Conservation (phyloP, 30 jellyfish, hydroid and myxozoan species). For the Cassiopea xamachana region DNA sequence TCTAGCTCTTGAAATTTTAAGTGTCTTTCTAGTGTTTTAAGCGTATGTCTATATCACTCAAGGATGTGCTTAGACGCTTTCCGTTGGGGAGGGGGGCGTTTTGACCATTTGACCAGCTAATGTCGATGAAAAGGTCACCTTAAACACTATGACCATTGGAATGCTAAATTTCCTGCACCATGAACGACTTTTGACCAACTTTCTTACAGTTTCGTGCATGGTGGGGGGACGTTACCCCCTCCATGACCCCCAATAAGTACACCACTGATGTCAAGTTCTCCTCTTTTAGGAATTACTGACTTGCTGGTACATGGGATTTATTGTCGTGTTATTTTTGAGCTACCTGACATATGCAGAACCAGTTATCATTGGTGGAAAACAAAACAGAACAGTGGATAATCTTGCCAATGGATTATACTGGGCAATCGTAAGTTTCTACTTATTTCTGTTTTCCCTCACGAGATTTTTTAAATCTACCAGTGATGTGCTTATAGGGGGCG, state of each 20-base stretch:
- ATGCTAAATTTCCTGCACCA: no score
- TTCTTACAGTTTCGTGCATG: not conserved
- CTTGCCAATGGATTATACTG: conserved; percentile 77
- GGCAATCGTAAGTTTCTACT: conserved; percentile 73
- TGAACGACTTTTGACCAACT: no score
- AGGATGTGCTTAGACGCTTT: no score
- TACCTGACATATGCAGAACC: conserved; percentile 81
- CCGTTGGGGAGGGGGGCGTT: no score
- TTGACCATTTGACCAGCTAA: no score
- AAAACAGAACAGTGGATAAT: conserved; percentile 62
- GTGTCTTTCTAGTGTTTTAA: no score
- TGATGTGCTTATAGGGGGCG: no score
- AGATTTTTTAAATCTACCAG: not conserved
- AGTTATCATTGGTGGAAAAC: conserved; percentile 44
- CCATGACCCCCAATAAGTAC: not conserved
- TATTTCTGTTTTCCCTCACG: not conserved
- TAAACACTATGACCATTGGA: no score
- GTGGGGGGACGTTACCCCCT: not conserved
- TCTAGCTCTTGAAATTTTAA: no score
- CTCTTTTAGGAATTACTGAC: conserved; percentile 74
- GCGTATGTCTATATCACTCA: no score
- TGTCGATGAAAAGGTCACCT: no score
- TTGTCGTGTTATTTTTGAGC: conserved; percentile 73
- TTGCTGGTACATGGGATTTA: conserved; percentile 91
- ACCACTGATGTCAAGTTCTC: not conserved